Base-by-base conservation (phyloP, 1,140 invertebrate genomes). In the Stratiolaelaps scimitus region DNA sequence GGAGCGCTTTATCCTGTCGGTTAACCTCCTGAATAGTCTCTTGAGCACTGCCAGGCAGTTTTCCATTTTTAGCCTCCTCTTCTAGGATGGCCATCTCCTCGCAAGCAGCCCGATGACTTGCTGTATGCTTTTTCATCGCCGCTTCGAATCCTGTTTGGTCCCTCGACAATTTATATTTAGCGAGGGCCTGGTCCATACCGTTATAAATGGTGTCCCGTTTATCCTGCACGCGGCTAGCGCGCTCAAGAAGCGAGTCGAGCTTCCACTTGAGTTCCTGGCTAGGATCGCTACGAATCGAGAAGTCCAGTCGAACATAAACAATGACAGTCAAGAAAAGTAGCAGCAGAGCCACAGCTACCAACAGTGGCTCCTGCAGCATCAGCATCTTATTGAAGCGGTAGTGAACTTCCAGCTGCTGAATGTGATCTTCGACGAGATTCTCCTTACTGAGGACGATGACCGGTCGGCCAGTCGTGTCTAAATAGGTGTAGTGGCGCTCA, bases 371-470 rank as follows among this genome's bases (percentile, higher is more conserved):
- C 74, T 92, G 88, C 17, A 98, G 78, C 81, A 98, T 84, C 56
- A 76, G 69, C 7, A 78, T 69, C 69, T 85, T 82, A n/a, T 89
- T 84, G 80, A 93, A 97, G 44, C 82, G 85, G 73, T 96, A 98
- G 65, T 84, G 84, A 17, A 96, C 80, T 72, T 81, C 76, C 73
- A 86, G 81, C 74, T 91, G 87, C 77, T 95, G 88, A 74, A 98
- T 98, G 72, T 99, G 95, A 73, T 89, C 88, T 71, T 98, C 92
- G 0, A 98, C 89, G 34, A 98, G 75, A 78, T 97, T 95, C 1
- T 76, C 83, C 73, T 95, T 95, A 17, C 80, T 81, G 17, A 96
- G 79, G 13, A 85, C 82, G 60, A 98, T 81, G 0, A 97, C 90
- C 1, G 88, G 86, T 60, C 94, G 81, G 1, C 95, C 95, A 69